Base-by-base conservation (phyloP, 2,888 invertebrate species). In the Nomada hirtipes region DNA sequence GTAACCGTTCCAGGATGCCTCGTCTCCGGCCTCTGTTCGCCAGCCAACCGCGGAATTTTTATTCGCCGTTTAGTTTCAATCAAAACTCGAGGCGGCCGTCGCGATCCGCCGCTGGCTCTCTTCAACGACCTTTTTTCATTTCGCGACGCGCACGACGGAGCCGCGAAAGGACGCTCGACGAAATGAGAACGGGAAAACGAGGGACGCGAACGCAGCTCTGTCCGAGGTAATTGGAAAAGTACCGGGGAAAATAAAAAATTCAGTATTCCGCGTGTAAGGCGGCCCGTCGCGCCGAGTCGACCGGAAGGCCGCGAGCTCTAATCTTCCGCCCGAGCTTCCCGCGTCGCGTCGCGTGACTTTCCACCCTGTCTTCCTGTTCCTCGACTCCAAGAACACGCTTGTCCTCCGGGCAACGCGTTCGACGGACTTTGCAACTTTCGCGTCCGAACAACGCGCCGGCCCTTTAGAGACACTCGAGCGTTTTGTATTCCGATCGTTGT, bases 11-110 rank as follows among this genome's bases (percentile, higher is more conserved):
- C 52, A 23, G 9, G 29, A 44, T 20, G 3, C 0, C 26, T 11
- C 52, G 44, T n/a, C 15, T 3, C 59, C 47, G n/a, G 2, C 57
- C n/a, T 47, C 26, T 29, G 15, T 15, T 69, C 57, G 69, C 59
- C 80, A 52, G 55, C 70, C 15, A 63, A 15, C 53, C 76, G 64
- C 88, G 72, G 86, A 89, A 89, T 88, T 89, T 90, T 87, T 86
- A 89, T 89, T 86, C 87, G 76, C 88, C 87, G 89, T 90, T 91
- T 90, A 90, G 90, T 90, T 90, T 90, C 91, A 90, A 90, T 90
- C 90, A 90, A 90, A 91, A 90, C 86, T 87, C 82, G 76, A 55
- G 71, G 64, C 71, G 69, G 61, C 50, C 53, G 63, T 77, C 75
- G 76, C 67, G 72, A 63, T 71, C 53, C 23, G 69, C 77, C 60